phyloP scores from a whole-genome alignment of 2,113 vertebrate genomes.

The Urocynchramus pylzowi region DNA sequence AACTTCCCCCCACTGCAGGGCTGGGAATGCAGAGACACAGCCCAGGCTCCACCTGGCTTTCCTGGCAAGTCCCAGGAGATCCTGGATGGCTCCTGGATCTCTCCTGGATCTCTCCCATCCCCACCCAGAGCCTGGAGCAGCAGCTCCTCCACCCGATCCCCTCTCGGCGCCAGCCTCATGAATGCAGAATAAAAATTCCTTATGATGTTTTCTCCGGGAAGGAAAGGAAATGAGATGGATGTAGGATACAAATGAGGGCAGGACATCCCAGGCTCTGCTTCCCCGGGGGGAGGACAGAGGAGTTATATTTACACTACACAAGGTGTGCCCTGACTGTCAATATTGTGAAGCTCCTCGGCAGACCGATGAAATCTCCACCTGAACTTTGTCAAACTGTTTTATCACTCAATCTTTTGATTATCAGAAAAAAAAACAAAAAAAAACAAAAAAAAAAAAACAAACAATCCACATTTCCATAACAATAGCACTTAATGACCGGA shows the following conservation, averaged over 20 bases:
- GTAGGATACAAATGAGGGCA: conserved; percentile 9
- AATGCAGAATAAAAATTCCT: background rate
- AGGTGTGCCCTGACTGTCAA: background rate
- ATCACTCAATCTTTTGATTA: background rate
- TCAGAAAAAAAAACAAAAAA: background rate
- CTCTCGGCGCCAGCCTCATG: fast-evolving
- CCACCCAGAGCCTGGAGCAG: fast-evolving
- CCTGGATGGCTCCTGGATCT: background rate
- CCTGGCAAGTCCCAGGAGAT: background rate
- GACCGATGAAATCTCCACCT: background rate
- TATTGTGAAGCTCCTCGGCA: background rate
- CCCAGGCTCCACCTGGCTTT: fast-evolving
- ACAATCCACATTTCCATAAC: background rate
- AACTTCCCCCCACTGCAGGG: fast-evolving
- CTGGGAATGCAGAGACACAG: fast-evolving
- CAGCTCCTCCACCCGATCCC: fast-evolving
- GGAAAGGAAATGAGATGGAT: background rate
- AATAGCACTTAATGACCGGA: background rate
- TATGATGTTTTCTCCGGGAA: background rate
- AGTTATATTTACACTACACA: background rate
- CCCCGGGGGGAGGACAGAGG: background rate
- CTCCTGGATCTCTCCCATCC: background rate
- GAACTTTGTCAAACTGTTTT: background rate
- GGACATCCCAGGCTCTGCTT: background rate
- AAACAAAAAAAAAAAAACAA: background rate